Evolutionary conservation across 2,113 vertebrate genomes (phyloP), one percentile per base, ranked within the genome.

Genomic region (Ranitomeya imitator): DNA sequence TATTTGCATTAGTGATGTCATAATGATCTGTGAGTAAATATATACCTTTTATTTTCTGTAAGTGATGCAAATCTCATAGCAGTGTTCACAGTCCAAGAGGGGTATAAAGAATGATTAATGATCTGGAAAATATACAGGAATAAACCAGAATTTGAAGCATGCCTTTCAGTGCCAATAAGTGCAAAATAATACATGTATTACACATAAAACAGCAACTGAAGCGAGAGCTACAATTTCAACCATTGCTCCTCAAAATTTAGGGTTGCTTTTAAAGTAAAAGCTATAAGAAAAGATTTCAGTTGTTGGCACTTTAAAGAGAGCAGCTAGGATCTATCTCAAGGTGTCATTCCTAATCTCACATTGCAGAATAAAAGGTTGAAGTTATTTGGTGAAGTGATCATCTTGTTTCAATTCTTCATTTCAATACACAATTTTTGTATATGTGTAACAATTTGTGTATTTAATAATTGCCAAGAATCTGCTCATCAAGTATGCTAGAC

Each of bases 101-200:
- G 71, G 71, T 74, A 74, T 7, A 74, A 45, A 73, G 45, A 78
- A 78, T n/a, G 51, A 52, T 78, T 54, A 54, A 78, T 78, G 51
- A 54, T 11, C 31, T 13, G 26, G 51, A 78, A 54, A 78, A 54
- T 54, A 78, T 54, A 21, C 74, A 13, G 74, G 45, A n/a, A 78
- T 18, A 52, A 78, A 51, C 74, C 52, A 54, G 37, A n/a, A 19
- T 78, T 3, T 54, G 51, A 19, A 78, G 54, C 21, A n/a, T 54
- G 74, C 10, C 19, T 21, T 54, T 78, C 10, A 52, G 51, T 78
- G 74, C 45, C 74, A 54, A n/a, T 54, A 52, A 52, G 51, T 52
- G 21, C 9, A 78, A 54, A 78, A 78, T 74, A 78, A 78, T 78
- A 19, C 3, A 54, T 78, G 8, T 21, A 77, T 8, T 52, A 12